phyloP scores from a whole-genome alignment of 92 coral and sea anemone species.

The Porites divaricata region DNA sequence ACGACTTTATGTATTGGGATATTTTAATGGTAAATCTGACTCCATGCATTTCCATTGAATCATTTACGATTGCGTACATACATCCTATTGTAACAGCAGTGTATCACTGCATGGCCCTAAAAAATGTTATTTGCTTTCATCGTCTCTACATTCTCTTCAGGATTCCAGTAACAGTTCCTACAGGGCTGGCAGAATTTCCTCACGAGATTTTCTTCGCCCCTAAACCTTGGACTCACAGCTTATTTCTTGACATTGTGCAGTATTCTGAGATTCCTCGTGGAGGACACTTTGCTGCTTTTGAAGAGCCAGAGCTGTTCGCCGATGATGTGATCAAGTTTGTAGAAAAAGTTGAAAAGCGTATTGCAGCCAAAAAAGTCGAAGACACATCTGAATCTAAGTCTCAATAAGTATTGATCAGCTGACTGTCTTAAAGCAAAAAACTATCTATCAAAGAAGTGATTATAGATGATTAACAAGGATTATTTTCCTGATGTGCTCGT shows the following conservation, averaged over 20 bases:
- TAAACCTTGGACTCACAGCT: constrained; percentile 57
- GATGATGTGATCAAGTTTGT: constrained; percentile 73
- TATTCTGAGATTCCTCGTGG: constrained; percentile 78
- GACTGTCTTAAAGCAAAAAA: too few species aligned
- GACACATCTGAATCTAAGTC: not conserved
- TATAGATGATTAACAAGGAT: too few species aligned
- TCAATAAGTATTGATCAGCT: too few species aligned
- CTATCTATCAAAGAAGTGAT: too few species aligned
- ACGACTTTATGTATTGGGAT: too few species aligned
- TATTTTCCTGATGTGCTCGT: too few species aligned
- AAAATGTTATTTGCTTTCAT: too few species aligned
- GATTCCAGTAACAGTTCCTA: constrained; percentile 56
- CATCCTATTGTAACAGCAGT: too few species aligned
- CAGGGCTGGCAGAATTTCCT: constrained; percentile 81
- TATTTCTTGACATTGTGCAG: constrained; percentile 69
- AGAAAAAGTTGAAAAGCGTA: constrained; percentile 65
- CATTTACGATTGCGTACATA: too few species aligned
- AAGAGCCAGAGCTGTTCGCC: constrained; percentile 73
- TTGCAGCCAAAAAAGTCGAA: not conserved
- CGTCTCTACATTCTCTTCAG: constrained; percentile 28
- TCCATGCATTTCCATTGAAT: too few species aligned
- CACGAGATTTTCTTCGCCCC: constrained; percentile 56
- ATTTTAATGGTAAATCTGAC: too few species aligned
- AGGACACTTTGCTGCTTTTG: constrained; percentile 91
- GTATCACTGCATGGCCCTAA: too few species aligned